Conservation (phyloP, 2,888 invertebrate genomes). For the Stenichneumon culpator region DNA sequence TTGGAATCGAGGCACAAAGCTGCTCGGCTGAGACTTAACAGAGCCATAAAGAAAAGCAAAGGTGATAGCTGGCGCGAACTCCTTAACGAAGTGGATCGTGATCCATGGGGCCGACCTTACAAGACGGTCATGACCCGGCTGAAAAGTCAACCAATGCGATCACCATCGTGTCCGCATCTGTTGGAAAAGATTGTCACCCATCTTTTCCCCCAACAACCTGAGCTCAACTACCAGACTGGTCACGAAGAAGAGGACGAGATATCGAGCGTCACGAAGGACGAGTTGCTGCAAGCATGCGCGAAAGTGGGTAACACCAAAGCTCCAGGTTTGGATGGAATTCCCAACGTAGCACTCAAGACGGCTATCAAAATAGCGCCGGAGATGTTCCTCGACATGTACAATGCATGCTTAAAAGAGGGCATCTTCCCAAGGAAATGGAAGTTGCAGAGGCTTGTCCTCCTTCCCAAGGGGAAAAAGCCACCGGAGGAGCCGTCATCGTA, state of each 20-base stretch:
- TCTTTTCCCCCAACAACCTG: constrained; percentile 47
- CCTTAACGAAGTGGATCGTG: constrained; percentile 52
- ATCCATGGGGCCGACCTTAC: constrained; percentile 64
- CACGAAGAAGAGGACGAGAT: constrained; percentile 7
- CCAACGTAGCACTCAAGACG: constrained; percentile 64
- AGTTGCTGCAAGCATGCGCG: constrained; percentile 53
- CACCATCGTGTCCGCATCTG: constrained; percentile 61
- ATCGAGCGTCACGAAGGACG: constrained; percentile 31
- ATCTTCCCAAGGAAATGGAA: no score
- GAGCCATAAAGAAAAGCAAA: constrained; percentile 52
- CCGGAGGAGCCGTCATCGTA: no score
- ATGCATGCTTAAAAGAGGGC: constrained; percentile 53
- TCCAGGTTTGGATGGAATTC: constrained; percentile 68
- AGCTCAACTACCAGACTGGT: not conserved
- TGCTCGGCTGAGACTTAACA: constrained; percentile 6
- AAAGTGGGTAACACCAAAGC: constrained; percentile 66
- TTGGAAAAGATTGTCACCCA: constrained; percentile 65
- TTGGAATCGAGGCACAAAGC: constrained; percentile 35
- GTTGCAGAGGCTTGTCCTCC: no score
- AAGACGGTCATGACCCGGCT: constrained; percentile 65
- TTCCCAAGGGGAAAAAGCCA: no score
- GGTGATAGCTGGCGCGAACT: constrained; percentile 46
- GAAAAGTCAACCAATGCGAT: constrained; percentile 44
- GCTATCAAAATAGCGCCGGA: constrained; percentile 57
- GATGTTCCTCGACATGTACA: constrained; percentile 59